Percentiles rank a stretch among this genome's conserved stretches.
phyloP scores from a whole-genome alignment of 2,797 vertebrate species.

The Notamacropus eugenii region DNA sequence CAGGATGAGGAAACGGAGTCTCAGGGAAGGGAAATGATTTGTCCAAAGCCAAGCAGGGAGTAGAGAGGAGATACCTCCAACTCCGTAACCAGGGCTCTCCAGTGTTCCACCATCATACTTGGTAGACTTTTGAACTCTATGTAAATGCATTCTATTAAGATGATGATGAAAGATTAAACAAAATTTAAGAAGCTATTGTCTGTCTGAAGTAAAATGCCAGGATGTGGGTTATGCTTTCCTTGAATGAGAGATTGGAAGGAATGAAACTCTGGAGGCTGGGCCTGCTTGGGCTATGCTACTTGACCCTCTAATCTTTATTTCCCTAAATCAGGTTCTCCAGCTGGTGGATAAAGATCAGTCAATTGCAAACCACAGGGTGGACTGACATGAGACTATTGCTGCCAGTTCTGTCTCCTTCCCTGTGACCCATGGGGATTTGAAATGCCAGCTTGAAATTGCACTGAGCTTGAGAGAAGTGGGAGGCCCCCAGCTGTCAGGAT shows the following conservation, averaged over 20 bases:
- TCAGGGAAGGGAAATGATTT: not conserved
- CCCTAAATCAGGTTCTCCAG: not conserved
- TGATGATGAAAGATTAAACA: not conserved
- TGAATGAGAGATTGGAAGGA: not conserved
- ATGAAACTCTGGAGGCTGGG: not conserved
- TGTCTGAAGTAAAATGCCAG: not conserved
- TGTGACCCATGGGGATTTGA: not conserved
- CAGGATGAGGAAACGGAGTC: too few relatives aligned
- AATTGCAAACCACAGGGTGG: not conserved
- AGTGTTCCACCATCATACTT: not conserved
- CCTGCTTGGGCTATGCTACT: not conserved
- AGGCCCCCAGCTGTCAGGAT: not conserved
- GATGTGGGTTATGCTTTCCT: not conserved
- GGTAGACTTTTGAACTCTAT: not conserved
- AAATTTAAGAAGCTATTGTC: not conserved
- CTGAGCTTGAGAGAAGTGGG: not conserved
- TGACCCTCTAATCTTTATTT: constrained; percentile 18
- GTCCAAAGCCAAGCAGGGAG: not conserved
- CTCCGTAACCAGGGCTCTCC: not conserved
- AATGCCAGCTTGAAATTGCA: not conserved
- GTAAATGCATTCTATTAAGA: not conserved
- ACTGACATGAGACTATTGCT: not conserved
- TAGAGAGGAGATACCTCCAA: not conserved
- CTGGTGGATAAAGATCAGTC: not conserved
- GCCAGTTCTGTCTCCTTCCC: not conserved